Base-by-base conservation (phyloP, 2,113 vertebrate species). In the Poeciliopsis occidentalis region DNA sequence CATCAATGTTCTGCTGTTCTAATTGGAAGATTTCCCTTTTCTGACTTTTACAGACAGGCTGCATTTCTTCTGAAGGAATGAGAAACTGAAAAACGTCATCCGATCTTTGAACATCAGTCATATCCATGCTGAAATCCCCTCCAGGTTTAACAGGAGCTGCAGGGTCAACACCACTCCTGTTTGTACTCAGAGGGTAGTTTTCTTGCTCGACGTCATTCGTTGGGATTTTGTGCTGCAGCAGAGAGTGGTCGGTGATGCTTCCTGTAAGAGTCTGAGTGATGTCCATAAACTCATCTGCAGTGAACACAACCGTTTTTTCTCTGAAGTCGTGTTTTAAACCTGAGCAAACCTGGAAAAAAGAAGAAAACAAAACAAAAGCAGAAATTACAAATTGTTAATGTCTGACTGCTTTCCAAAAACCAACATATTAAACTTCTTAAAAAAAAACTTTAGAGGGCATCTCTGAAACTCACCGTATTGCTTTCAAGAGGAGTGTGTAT, bases 231-330 rank as follows among this genome's bases (percentile, higher is more conserved):
- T 71, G 13, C 29, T 66, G 37, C 60, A 62, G 69, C 87, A 87
- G 44, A 62, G 32, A 26, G 67, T 8, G 2, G 76, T 84, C 82
- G 27, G 75, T 17, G n/a, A 83, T 79, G 26, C 79, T 75, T 3
- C 71, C 75, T 0, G 82, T 83, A 57, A 79, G 82, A 77, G 63
- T 78, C 65, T 34, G 85, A 70, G 97, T 97, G 88, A 96, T 94
- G 68, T 98, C 96, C 95, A 97, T 97, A 12, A 75, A 89, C 54
- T 95, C 95, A 26, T 89, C 84, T 47, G 13, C 44, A 17, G 13
- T 7, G 17, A 47, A 47, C 4, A 47, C 44, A 47, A 47, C 44
- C 2, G 96, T 97, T 83, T 93, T 94, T 72, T 97, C 90, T 47
- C 68, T 82, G 83, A 61, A 67, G 8, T 54, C 67, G 60, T 83